These are phyloP conservation scores for Eurois occulta DNA, from an alignment of 2,888 invertebrate species.

Conservation along the genomic window DNA sequence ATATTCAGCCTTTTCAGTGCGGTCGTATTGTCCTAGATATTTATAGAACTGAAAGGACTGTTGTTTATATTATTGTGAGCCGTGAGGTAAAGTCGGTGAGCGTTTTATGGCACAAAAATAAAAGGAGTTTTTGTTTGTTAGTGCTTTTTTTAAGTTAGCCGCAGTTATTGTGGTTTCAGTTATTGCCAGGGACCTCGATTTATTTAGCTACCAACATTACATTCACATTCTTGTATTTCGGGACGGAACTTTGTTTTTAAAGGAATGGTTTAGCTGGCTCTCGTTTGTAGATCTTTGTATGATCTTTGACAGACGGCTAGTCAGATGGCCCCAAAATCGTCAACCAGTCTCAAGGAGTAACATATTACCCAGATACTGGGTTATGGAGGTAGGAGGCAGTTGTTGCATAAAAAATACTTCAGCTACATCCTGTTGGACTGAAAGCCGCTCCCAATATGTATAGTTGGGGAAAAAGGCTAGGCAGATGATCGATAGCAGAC, in stretches of 20 bases:
- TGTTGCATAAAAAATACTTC: neutral
- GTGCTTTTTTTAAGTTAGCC: neutral
- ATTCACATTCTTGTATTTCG: neutral
- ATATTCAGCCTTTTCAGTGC: conserved; percentile 53
- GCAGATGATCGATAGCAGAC: neutral
- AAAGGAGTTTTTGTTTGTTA: neutral
- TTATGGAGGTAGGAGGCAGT: neutral
- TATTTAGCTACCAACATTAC: neutral
- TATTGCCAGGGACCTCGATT: neutral
- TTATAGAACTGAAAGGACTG: conserved; percentile 40
- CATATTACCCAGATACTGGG: neutral
- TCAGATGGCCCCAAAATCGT: neutral
- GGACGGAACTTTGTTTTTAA: neutral
- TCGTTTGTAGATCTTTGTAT: neutral
- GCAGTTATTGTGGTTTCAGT: no score
- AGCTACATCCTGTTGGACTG: neutral
- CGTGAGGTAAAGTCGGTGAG: conserved; percentile 14
- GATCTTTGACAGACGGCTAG: neutral
- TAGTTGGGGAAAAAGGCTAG: neutral
- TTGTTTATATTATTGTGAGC: conserved; percentile 35
- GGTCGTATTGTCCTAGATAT: conserved; percentile 53
- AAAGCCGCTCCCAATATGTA: neutral
- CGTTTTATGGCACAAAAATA: neutral
- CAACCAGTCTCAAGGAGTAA: neutral
- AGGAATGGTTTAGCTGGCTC: neutral